phyloP scores from a whole-genome alignment of 1,140 invertebrate species.

The Drosophila sechellia region DNA sequence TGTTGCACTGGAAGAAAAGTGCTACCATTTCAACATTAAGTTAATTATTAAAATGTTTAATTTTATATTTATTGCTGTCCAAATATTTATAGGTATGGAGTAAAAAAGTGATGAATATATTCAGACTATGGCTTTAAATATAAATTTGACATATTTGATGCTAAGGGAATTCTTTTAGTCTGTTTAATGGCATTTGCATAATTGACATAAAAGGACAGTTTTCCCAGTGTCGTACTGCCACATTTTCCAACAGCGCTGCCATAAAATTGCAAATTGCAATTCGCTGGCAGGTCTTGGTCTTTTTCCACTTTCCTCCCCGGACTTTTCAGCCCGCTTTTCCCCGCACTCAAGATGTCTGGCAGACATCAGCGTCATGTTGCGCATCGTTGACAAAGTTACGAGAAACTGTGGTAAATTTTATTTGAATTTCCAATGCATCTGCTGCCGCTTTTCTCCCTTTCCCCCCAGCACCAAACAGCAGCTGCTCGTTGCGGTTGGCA shows the following conservation, averaged over 20 bases:
- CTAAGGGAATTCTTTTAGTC: too few species aligned
- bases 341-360: slow-evolving; percentile 29
- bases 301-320: slow-evolving; percentile 36
- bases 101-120: background rate
- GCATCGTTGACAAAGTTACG: slow-evolving; percentile 82
- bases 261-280: slow-evolving; percentile 83
- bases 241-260: slow-evolving; percentile 65
- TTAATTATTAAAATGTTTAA: background rate
- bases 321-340: slow-evolving; percentile 27
- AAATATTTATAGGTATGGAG: too few species aligned
- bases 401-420: slow-evolving; percentile 81
- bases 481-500: slow-evolving; percentile 66
- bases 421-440: slow-evolving; percentile 79
- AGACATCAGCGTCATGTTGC: slow-evolving; percentile 66
- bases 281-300: slow-evolving; percentile 69
- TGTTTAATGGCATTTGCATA: too few species aligned
- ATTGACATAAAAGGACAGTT: background rate
- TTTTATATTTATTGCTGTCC: too few species aligned
- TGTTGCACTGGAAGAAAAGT: slow-evolving; percentile 5
- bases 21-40: background rate
- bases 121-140: too few species aligned
- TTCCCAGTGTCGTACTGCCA: slow-evolving; percentile 25
- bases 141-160: too few species aligned
- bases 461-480: slow-evolving; percentile 13
- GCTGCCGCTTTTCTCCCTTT: slow-evolving; percentile 17